Evolutionary conservation across 1,140 invertebrate genomes (phyloP).

Genomic region (Schmidtea mediterranea): DNA sequence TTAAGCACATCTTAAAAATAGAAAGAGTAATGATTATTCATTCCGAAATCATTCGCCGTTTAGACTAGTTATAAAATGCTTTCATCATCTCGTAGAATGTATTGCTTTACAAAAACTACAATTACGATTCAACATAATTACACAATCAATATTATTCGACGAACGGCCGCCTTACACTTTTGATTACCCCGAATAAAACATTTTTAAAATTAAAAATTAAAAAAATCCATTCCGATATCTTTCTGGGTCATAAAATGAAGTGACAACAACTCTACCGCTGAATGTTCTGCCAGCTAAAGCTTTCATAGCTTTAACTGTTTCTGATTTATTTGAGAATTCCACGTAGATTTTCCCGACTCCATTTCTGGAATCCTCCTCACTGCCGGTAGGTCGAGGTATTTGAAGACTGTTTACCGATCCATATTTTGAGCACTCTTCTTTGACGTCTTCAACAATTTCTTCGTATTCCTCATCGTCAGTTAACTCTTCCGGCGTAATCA

Average conservation of each 20-base stretch:
- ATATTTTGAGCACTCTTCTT: slow-evolving; percentile 91
- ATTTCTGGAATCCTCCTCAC: slow-evolving; percentile 80
- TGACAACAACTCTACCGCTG: slow-evolving; percentile 88
- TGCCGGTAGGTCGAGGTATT: slow-evolving; percentile 83
- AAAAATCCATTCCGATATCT: slow-evolving; percentile 93
- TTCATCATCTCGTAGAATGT: no score
- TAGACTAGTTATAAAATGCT: no score
- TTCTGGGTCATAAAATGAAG: slow-evolving; percentile 92
- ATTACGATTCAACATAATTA: no score
- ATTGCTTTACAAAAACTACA: no score
- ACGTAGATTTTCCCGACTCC: slow-evolving; percentile 98
- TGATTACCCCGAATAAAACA: no score
- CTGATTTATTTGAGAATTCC: slow-evolving; percentile 76
- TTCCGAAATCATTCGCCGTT: no score
- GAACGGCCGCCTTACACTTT: no score
- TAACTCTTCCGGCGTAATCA: slow-evolving; percentile 88
- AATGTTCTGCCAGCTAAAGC: slow-evolving; percentile 88
- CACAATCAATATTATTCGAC: no score
- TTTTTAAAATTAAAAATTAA: slow-evolving; percentile 29
- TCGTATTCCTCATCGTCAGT: slow-evolving; percentile 96
- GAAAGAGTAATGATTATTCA: no score
- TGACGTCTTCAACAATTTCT: slow-evolving; percentile 90
- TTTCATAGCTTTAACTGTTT: slow-evolving; percentile 93
- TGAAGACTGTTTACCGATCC: slow-evolving; percentile 73
- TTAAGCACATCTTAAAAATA: no score